phyloP scores from a whole-genome alignment of 2,113 vertebrate species.

The Rana temporaria region DNA sequence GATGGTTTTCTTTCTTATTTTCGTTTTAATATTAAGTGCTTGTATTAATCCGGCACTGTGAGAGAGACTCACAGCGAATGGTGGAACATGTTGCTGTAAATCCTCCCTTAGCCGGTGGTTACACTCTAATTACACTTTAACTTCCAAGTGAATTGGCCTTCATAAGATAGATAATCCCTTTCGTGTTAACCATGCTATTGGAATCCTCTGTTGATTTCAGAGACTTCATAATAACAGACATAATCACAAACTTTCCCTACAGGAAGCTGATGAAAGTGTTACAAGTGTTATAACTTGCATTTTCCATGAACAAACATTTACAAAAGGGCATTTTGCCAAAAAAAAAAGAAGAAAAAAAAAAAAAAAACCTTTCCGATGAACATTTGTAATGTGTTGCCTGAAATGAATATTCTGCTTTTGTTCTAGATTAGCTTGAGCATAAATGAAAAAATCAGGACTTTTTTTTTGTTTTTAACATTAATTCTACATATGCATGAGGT shows the following conservation, averaged over 20 bases:
- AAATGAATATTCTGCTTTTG: conserved; percentile 13
- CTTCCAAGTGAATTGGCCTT: conserved; percentile 32
- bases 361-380: conserved; percentile 1
- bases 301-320: conserved; percentile 40
- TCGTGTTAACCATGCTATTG: conserved; percentile 28
- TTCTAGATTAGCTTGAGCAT: not conserved
- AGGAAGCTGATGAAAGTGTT: conserved; percentile 43
- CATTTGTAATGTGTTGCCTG: conserved; percentile 13
- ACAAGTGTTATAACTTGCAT: conserved; percentile 36
- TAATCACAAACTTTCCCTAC: conserved; percentile 35
- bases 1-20: too few relatives aligned
- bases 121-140: conserved; percentile 46
- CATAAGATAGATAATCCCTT: conserved; percentile 39
- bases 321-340: conserved; percentile 15
- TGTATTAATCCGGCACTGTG: conserved; percentile 16
- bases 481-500: conserved; percentile 47
- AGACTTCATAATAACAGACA: conserved; percentile 29
- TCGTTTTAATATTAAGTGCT: too few relatives aligned
- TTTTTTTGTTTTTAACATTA: conserved; percentile 34
- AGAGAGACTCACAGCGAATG: not conserved
- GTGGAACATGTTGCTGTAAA: conserved; percentile 20
- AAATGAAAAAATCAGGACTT: conserved; percentile 21
- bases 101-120: conserved; percentile 21
- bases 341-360: conserved; percentile 11
- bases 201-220: conserved; percentile 23